Conservation (phyloP, 1,140 invertebrate species). For the Drosophila prosaltans region DNA sequence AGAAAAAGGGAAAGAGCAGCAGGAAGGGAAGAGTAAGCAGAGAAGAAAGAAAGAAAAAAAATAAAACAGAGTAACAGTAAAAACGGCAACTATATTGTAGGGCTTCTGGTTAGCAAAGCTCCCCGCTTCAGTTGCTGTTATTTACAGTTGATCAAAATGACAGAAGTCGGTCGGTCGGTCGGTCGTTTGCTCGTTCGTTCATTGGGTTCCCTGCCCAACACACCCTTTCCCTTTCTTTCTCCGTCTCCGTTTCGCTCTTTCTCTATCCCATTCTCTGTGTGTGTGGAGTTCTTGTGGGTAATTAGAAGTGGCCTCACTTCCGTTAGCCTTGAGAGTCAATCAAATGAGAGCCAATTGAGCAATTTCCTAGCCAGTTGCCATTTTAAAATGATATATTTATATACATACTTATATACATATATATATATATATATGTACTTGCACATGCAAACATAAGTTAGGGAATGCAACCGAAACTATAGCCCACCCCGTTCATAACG, state of each 20-base stretch:
- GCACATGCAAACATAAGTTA: not conserved
- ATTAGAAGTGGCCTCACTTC: slow-evolving; percentile 65
- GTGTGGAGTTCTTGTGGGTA: slow-evolving; percentile 19
- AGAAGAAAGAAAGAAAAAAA: not conserved
- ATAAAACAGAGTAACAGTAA: slow-evolving; percentile 7
- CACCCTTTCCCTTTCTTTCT: not conserved
- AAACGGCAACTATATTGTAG: slow-evolving; percentile 11
- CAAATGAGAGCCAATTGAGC: slow-evolving; percentile 35
- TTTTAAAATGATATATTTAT: not conserved
- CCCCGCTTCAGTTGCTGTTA: slow-evolving; percentile 16
- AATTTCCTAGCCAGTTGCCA: slow-evolving; percentile 9
- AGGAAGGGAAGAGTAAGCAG: not conserved
- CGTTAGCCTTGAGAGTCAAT: slow-evolving; percentile 79
- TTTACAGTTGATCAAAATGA: slow-evolving; percentile 73
- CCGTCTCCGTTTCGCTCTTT: not conserved
- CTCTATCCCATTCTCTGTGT: slow-evolving; percentile 13
- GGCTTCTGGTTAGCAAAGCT: slow-evolving; percentile 7
- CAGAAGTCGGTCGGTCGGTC: slow-evolving; percentile 43
- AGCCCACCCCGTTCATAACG: not conserved
- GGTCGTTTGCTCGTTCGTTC: too few relatives aligned
- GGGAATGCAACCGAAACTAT: not conserved
- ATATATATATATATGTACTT: not conserved
- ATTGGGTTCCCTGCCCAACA: not conserved
- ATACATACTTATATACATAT: not conserved
- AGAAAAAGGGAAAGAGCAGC: not conserved